These are phyloP conservation scores for Cydia pomonella DNA, from an alignment of 1,140 invertebrate species.

Conservation along the genomic window DNA sequence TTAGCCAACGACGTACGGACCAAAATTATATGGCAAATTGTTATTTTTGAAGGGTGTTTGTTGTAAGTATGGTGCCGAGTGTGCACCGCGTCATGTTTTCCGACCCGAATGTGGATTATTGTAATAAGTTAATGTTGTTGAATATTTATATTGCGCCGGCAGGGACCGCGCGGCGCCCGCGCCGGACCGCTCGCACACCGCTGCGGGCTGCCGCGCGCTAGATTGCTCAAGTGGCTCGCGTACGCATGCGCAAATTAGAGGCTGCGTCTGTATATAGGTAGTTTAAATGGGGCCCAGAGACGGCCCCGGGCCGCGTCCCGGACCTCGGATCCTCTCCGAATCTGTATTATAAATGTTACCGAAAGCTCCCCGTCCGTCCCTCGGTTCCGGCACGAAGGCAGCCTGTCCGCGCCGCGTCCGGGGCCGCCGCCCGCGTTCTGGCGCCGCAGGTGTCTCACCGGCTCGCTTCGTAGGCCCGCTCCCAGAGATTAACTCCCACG, in stretches of 20 bases:
- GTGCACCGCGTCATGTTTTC: slow-evolving; percentile 44
- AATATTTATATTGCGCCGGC: slow-evolving; percentile 47
- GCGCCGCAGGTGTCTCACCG: slow-evolving; percentile 45
- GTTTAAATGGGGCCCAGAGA: slow-evolving; percentile 57
- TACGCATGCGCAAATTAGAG: slow-evolving; percentile 63
- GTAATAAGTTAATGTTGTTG: slow-evolving; percentile 62
- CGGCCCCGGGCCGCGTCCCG: slow-evolving; percentile 45
- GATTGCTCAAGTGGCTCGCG: slow-evolving; percentile 71
- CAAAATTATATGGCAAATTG: slow-evolving; percentile 57
- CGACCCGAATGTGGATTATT: slow-evolving; percentile 41
- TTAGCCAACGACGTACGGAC: slow-evolving; percentile 66
- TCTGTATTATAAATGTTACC: slow-evolving; percentile 39
- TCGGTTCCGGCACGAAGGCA: slow-evolving; percentile 36
- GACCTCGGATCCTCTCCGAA: slow-evolving; percentile 41
- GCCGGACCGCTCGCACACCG: slow-evolving; percentile 38
- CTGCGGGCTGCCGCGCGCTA: slow-evolving; percentile 45
- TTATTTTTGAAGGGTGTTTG: slow-evolving; percentile 58
- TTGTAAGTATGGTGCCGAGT: slow-evolving; percentile 56
- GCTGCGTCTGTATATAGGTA: slow-evolving; percentile 72
- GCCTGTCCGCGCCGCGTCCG: slow-evolving; percentile 40
- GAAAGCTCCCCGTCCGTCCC: slow-evolving; percentile 36
- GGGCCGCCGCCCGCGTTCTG: slow-evolving; percentile 32
- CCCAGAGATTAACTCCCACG: slow-evolving; percentile 58
- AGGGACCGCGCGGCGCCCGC: slow-evolving; percentile 33
- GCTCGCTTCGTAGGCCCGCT: slow-evolving; percentile 63